These are phyloP conservation scores for Euspilapteryx auroguttella DNA, from an alignment of 2,888 invertebrate species.

Conservation along the genomic window DNA sequence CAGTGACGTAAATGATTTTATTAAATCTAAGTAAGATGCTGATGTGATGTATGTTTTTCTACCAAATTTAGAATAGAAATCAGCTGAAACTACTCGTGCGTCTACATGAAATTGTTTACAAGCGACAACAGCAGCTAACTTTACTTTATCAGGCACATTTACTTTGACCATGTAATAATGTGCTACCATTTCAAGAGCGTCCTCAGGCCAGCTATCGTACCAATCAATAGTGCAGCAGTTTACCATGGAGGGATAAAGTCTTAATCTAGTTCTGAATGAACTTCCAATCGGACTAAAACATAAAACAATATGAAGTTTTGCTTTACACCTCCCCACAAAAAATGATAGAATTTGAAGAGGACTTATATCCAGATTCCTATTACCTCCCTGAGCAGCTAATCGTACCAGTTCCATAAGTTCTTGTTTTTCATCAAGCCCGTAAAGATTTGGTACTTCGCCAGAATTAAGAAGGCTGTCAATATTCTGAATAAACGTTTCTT, in stretches of 20 bases:
- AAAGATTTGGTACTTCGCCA: conserved; percentile 86
- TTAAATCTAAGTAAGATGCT: conserved; percentile 81
- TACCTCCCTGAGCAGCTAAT: conserved; percentile 72
- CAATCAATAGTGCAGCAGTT: conserved; percentile 90
- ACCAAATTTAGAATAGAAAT: conserved; percentile 67
- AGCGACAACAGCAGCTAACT: conserved; percentile 67
- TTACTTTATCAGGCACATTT: conserved; percentile 69
- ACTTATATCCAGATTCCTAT: conserved; percentile 80
- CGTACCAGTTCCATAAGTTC: conserved; percentile 79
- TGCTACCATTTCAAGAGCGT: conserved; percentile 83
- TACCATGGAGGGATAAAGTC: conserved; percentile 81
- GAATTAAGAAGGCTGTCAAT: conserved; percentile 82
- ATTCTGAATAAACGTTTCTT: conserved; percentile 79
- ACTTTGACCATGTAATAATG: conserved; percentile 72
- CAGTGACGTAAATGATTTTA: conserved; percentile 73
- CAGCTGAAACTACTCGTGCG: conserved; percentile 63
- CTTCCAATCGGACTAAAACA: conserved; percentile 88
- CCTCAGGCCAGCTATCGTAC: conserved; percentile 89
- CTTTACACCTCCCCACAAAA: conserved; percentile 78
- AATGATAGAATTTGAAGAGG: conserved; percentile 71
- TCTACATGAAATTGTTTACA: conserved; percentile 90
- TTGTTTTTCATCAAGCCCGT: conserved; percentile 79
- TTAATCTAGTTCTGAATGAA: conserved; percentile 73
- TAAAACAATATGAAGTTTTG: conserved; percentile 79
- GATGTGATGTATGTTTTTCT: conserved; percentile 84